Conservation (phyloP, 2,888 invertebrate species). For the Eustalomyia histrio region DNA sequence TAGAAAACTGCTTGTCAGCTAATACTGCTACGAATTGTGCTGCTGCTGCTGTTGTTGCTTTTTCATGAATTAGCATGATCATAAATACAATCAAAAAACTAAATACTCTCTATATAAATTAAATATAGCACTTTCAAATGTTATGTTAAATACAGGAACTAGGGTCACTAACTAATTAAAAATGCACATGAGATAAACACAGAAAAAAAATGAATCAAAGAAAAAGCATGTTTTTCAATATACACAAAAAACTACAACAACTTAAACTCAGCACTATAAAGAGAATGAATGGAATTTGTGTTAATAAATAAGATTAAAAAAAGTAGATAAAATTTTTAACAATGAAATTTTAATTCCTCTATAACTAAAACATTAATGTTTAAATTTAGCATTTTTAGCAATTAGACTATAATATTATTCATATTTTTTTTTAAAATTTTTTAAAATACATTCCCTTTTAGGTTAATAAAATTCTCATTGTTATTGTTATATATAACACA, state of each 20-base stretch:
- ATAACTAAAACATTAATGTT: slow-evolving; percentile 37
- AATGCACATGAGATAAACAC: slow-evolving; percentile 62
- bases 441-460: slow-evolving; percentile 18
- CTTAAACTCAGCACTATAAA: background rate
- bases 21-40: background rate
- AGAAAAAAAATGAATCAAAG: slow-evolving; percentile 15
- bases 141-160: slow-evolving; percentile 65
- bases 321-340: slow-evolving; percentile 19
- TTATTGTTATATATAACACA: background rate
- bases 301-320: slow-evolving; percentile 39
- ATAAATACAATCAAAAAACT: slow-evolving; percentile 36
- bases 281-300: slow-evolving; percentile 43
- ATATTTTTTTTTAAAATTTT: background rate
- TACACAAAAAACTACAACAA: background rate
- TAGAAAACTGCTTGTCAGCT: background rate
- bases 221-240: slow-evolving; percentile 43
- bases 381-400: slow-evolving; percentile 36
- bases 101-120: background rate
- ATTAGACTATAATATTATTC: slow-evolving; percentile 24
- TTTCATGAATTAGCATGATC: slow-evolving; percentile 3
- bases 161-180: slow-evolving; percentile 68
- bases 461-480: background rate
- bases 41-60: background rate
- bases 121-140: slow-evolving; percentile 51
- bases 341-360: background rate